Base-by-base conservation (phyloP, 1,140 invertebrate species). In the Sweltsa coloradensis region DNA sequence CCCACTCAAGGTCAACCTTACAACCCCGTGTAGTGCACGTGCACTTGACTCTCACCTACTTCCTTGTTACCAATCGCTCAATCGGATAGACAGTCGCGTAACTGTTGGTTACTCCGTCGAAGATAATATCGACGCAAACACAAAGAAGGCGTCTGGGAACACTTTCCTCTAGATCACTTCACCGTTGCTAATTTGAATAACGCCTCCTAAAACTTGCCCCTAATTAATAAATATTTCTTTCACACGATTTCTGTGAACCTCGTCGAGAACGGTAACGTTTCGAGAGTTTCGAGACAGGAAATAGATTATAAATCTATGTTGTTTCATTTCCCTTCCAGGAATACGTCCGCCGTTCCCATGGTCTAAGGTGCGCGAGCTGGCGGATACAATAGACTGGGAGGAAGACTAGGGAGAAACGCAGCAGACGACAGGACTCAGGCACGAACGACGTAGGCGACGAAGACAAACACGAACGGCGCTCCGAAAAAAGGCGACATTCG, bases 281-380 rank as follows among this genome's bases (percentile, higher is more conserved):
- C 34, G 6, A 13, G 24, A 43, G 14, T 36, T 34, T 34, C 13
- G 21, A 7, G 22, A 18, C 13, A 26, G 7, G 13, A 7, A 13
- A 7, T 9, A 13, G 9, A 34, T 31, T 9, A 7, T 34, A 7
- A 11, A 31, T 34, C 34, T 31, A 23, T 44, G 13, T 47, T 5
- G 19, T 23, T 21, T 4, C 18, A 14, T 41, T 13, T 45, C 19
- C 19, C 5, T 48, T 52, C n/a, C 39, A 43, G 47, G 46, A 39
- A 52, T 56, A 22, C 65, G 66, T 47, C 73, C 74, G 27, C 68
- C 68, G 3, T 83, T 85, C 58, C 83, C 82, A 27, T 85, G 81
- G 81, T 67, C 81, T 56, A 78, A 78, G 68, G 78, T 81, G 4
- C 69, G 70, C 57, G 71, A 82, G 60, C 56, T 83, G 48, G 70